Conservation (phyloP, 2,888 invertebrate species). For the Agrilus biguttatus region DNA sequence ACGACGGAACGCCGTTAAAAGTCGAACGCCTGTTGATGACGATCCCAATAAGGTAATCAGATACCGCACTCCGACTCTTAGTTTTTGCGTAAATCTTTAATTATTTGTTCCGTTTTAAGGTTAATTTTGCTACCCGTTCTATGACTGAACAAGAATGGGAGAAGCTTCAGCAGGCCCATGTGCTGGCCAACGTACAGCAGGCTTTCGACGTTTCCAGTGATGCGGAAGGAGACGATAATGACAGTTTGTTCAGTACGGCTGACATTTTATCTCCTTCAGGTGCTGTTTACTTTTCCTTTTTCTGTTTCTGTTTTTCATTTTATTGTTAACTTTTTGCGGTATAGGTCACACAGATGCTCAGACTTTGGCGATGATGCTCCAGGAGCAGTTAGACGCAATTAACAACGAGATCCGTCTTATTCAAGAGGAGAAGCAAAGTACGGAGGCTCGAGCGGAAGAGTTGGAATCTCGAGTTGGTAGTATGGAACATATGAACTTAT, state of each 20-base stretch:
- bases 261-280: constrained; percentile 54
- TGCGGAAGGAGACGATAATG: constrained; percentile 58
- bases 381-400: constrained; percentile 98
- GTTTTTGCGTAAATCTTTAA: background rate
- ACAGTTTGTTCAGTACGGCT: constrained; percentile 58
- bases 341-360: constrained; percentile 70
- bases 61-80: constrained; percentile 27
- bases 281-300: too few relatives aligned
- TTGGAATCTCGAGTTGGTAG: constrained; percentile 92
- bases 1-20: constrained; percentile 36
- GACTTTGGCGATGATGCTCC: constrained; percentile 94
- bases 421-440: constrained; percentile 56
- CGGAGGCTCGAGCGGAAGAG: constrained; percentile 94
- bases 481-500: constrained; percentile 84
- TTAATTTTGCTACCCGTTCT: constrained; percentile 30
- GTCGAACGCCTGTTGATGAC: constrained; percentile 44
- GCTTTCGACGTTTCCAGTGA: constrained; percentile 83
- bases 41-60: constrained; percentile 29
- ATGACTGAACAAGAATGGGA: constrained; percentile 77
- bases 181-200: constrained; percentile 81
- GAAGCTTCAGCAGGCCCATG: constrained; percentile 83
- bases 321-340: constrained; percentile 20
- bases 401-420: constrained; percentile 89
- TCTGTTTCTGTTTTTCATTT: constrained; percentile 13
- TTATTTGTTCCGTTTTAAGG: constrained; percentile 9